Conservation (phyloP, 2,113 vertebrate genomes). For the Xenopus laevis region DNA sequence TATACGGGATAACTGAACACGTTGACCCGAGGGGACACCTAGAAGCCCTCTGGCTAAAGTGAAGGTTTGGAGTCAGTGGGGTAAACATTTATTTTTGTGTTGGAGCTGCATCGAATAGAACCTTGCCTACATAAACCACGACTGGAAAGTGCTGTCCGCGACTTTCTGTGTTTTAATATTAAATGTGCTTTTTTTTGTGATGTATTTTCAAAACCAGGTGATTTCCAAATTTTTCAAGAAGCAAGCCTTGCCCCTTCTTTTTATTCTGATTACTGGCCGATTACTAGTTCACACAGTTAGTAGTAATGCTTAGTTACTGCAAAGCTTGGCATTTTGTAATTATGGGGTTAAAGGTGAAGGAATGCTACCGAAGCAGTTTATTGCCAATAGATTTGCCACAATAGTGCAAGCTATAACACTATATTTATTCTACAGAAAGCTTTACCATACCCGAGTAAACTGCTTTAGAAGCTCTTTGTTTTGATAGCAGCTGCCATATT, state of each 20-base stretch:
- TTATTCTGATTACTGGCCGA: background rate
- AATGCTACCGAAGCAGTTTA: no score
- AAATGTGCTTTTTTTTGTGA: constrained; percentile 30
- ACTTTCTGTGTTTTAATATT: constrained; percentile 32
- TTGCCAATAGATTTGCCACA: no score
- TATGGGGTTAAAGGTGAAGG: background rate
- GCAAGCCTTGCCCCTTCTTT: background rate
- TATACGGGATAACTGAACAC: constrained; percentile 15
- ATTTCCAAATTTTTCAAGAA: background rate
- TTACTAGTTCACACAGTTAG: background rate
- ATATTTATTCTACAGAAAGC: no score
- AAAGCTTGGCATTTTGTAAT: constrained; percentile 6
- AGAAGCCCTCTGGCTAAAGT: background rate
- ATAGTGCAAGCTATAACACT: no score
- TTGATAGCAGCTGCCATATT: no score
- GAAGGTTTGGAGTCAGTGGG: constrained; percentile 35
- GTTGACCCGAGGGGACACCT: background rate
- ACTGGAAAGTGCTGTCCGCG: constrained; percentile 14
- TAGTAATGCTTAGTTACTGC: constrained; percentile 1
- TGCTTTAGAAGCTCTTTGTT: no score
- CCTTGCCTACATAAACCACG: constrained; percentile 11
- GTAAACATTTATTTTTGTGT: constrained; percentile 25
- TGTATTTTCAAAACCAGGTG: constrained; percentile 30
- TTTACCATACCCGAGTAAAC: no score
- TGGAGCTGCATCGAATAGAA: constrained; percentile 9